Conservation (phyloP, 2,797 vertebrate species). For the Enteromius paludinosus region DNA sequence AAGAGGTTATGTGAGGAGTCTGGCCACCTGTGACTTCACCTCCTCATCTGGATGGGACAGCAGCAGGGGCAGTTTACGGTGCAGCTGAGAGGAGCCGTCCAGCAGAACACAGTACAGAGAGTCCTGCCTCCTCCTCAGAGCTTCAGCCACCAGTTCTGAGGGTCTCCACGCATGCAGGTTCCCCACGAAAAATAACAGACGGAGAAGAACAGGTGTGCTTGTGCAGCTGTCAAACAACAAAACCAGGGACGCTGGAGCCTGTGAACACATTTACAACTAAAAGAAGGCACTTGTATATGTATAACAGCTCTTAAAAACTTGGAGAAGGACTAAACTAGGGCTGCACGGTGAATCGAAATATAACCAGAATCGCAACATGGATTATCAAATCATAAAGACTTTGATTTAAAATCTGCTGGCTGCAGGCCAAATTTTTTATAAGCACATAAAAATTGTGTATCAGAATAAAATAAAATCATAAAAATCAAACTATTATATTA, state of each 20-base stretch:
- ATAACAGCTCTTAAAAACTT: neutral
- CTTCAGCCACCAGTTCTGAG: conserved; percentile 67
- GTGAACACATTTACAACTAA: conserved; percentile 8
- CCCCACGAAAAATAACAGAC: conserved; percentile 83
- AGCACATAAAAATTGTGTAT: neutral
- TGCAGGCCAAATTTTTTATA: neutral
- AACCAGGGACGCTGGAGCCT: conserved; percentile 88
- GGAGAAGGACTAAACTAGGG: neutral
- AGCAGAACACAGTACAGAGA: conserved; percentile 85
- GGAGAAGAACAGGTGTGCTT: conserved; percentile 83
- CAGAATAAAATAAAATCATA: neutral
- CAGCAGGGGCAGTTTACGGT: conserved; percentile 83
- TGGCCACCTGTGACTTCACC: conserved; percentile 86
- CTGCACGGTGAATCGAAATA: neutral
- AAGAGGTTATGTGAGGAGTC: conserved; percentile 77
- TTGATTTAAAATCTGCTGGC: neutral
- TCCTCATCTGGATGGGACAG: conserved; percentile 84
- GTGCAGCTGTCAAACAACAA: conserved; percentile 82
- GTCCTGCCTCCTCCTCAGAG: conserved; percentile 76
- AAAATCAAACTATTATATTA: neutral
- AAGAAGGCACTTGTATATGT: too few species aligned
- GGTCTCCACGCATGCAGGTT: conserved; percentile 85
- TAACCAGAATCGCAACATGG: neutral
- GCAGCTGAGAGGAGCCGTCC: conserved; percentile 80
- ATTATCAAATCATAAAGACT: neutral